Percentiles rank a stretch among this genome's conserved stretches.
Conservation (phyloP, 1,140 invertebrate genomes). For the Musca vetustissima region DNA sequence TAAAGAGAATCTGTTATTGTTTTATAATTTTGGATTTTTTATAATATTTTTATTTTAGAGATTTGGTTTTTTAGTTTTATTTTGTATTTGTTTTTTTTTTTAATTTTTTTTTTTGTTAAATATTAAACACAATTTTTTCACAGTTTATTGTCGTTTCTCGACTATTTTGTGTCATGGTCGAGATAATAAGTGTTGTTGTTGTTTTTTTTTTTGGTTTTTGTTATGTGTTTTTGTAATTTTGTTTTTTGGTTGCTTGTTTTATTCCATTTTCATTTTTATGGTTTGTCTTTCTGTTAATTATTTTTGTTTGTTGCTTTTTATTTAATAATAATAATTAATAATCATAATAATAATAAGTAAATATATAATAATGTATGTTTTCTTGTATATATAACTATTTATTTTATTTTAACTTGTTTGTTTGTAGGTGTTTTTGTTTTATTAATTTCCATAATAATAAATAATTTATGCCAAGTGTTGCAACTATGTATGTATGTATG, state of each 20-base stretch:
- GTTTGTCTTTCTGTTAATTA: constrained; percentile 11
- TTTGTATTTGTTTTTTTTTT: constrained; percentile 21
- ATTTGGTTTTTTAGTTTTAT: constrained; percentile 14
- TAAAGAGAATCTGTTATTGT: constrained; percentile 27
- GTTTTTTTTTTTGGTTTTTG: constrained; percentile 7
- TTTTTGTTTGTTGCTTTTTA: constrained; percentile 7
- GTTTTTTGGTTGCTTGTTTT: constrained; percentile 9
- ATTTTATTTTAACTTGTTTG: no score
- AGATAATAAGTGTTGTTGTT: constrained; percentile 48
- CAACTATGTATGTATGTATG: constrained; percentile 30
- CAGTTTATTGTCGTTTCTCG: constrained; percentile 58
- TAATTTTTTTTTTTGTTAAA: constrained; percentile 31
- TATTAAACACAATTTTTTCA: constrained; percentile 53
- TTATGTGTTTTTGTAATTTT: constrained; percentile 5
- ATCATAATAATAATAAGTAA: constrained; percentile 12
- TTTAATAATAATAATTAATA: constrained; percentile 8
- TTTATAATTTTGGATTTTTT: constrained; percentile 34
- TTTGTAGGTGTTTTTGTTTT: neutral
- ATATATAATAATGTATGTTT: constrained; percentile 9
- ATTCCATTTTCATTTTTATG: constrained; percentile 12
- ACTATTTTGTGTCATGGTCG: constrained; percentile 52
- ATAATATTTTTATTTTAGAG: constrained; percentile 34
- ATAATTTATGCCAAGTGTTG: neutral
- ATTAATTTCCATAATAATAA: neutral
- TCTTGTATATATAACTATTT: neutral